A percentile compares a stretch with the other conserved stretches of the same genome.
These are phyloP conservation scores for Syngnathus scovelli DNA, from an alignment of 2,113 vertebrate genomes.

Conservation along the genomic window DNA sequence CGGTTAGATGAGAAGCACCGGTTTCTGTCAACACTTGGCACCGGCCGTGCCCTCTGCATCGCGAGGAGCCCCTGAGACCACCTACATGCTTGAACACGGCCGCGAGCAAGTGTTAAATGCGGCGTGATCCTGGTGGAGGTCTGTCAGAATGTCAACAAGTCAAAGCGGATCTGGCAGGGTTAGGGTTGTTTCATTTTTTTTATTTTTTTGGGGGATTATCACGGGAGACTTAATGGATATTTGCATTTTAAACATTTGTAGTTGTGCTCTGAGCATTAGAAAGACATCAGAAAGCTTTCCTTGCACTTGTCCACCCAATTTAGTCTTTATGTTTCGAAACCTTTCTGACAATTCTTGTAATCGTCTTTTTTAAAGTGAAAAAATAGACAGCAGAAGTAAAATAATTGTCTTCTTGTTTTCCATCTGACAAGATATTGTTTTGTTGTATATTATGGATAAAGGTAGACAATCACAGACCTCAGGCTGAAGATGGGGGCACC, in stretches of 20 bases:
- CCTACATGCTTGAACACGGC: not conserved
- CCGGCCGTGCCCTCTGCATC: not conserved
- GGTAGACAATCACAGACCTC: no score
- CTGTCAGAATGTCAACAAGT: slow-evolving; percentile 1
- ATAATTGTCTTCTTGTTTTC: no score
- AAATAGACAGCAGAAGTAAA: no score
- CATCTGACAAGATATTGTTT: no score
- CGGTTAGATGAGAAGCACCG: not conserved
- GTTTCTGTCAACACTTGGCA: not conserved
- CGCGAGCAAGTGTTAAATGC: not conserved
- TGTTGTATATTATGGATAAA: no score
- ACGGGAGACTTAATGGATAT: not conserved
- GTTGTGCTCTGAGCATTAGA: not conserved
- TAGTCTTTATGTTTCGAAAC: no score
- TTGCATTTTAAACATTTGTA: not conserved
- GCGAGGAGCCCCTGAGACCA: not conserved
- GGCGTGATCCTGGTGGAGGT: not conserved
- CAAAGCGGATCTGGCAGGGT: not conserved
- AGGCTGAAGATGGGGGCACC: no score
- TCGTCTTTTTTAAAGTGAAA: no score
- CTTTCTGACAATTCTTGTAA: no score
- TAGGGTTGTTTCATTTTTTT: not conserved
- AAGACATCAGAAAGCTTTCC: not conserved
- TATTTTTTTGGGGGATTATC: not conserved
- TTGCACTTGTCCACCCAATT: not conserved